phyloP scores from a whole-genome alignment of 2,113 vertebrate species.

The Plectropomus leopardus region DNA sequence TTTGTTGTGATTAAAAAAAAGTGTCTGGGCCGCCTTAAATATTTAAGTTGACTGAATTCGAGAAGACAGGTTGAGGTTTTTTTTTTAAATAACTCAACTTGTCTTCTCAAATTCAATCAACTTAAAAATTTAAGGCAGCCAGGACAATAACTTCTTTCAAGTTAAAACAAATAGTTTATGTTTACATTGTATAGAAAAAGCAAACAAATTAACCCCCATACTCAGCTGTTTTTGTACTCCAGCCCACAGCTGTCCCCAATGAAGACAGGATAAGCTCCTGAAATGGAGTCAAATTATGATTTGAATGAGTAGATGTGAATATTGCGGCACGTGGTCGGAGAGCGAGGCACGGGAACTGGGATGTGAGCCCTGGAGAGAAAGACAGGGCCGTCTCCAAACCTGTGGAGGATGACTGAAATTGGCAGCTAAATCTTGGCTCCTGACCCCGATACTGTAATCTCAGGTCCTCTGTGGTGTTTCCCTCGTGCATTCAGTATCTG shows the following conservation, averaged over 20 bases:
- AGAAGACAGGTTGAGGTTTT: no score
- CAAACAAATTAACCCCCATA: conserved; percentile 16
- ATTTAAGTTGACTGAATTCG: no score
- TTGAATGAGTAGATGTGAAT: conserved; percentile 26
- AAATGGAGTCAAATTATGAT: conserved; percentile 50
- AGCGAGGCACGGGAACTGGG: conserved; percentile 29
- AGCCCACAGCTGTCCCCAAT: conserved; percentile 17
- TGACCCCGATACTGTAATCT: conserved; percentile 58
- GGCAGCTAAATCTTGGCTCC: conserved; percentile 82
- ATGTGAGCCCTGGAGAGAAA: conserved; percentile 29
- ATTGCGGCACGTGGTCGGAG: conserved; percentile 30
- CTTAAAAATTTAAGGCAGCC: no score
- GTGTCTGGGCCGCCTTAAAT: no score
- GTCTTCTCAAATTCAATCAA: no score
- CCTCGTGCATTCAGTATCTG: conserved; percentile 49
- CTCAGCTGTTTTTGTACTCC: conserved; percentile 41
- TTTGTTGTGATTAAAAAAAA: no score
- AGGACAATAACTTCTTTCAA: no score
- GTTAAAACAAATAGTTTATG: no score
- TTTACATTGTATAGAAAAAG: conserved; percentile 38
- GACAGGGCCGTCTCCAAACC: conserved; percentile 48
- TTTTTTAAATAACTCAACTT: no score
- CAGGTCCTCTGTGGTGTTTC: conserved; percentile 39
- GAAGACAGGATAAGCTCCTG: conserved; percentile 45
- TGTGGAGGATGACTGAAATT: conserved; percentile 69